Conservation (phyloP, 2,888 invertebrate genomes). For the Temnothorax rugatulus region DNA sequence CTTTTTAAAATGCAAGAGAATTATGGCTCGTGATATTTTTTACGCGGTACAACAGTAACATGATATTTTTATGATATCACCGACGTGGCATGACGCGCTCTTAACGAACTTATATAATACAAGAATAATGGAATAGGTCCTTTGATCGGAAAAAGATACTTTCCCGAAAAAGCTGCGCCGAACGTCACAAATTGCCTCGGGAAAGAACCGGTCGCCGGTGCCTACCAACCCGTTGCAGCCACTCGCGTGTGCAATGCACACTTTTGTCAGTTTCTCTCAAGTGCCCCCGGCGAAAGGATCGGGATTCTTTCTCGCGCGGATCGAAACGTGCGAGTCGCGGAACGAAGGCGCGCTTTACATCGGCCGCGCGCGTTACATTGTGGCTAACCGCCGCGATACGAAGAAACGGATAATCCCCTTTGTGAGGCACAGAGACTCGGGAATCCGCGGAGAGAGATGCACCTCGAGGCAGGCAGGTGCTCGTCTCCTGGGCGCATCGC, state of each 20-base stretch:
- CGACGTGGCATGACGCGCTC: neutral
- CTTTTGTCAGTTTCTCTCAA: constrained; percentile 37
- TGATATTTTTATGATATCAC: constrained; percentile 27
- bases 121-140: constrained; percentile 21
- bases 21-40: constrained; percentile 14
- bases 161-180: constrained; percentile 12
- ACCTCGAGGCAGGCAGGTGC: constrained; percentile 76
- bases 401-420: constrained; percentile 69
- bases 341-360: constrained; percentile 57
- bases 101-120: constrained; percentile 10
- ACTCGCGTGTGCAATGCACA: constrained; percentile 27
- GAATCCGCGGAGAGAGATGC: constrained; percentile 41
- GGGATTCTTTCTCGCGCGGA: constrained; percentile 53
- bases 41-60: neutral
- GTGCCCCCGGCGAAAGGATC: constrained; percentile 40
- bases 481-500: constrained; percentile 32
- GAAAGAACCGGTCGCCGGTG: neutral
- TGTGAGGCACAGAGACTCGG: constrained; percentile 45
- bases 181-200: constrained; percentile 22
- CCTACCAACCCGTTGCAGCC: neutral
- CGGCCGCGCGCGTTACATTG: constrained; percentile 65
- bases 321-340: constrained; percentile 44
- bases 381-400: constrained; percentile 67
- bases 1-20: constrained; percentile 8
- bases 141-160: constrained; percentile 34